These are phyloP conservation scores for Prionailurus viverrinus DNA, from an alignment of 2,113 vertebrate genomes.

Conservation along the genomic window DNA sequence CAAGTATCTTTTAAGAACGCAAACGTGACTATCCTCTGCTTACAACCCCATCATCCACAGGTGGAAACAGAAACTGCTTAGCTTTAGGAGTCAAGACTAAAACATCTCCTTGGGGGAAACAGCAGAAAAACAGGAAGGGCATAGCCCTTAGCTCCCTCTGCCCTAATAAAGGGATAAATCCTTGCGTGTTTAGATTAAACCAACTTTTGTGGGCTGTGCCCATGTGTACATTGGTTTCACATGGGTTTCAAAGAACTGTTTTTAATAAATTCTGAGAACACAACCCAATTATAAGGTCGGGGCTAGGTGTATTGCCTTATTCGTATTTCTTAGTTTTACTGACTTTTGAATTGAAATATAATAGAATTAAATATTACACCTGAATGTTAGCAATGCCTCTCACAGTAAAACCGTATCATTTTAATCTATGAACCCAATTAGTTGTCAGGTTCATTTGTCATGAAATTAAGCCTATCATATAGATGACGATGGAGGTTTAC, in stretches of 20 bases:
- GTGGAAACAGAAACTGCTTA: not conserved
- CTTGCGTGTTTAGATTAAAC: not conserved
- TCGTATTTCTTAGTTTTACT: constrained; percentile 34
- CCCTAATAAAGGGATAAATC: not conserved
- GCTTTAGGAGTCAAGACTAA: not conserved
- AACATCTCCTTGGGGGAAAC: not conserved
- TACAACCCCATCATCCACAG: not conserved
- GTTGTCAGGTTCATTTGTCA: not conserved
- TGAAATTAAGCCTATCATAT: not conserved
- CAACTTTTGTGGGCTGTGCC: not conserved
- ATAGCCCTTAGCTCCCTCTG: not conserved
- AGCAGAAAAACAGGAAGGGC: not conserved
- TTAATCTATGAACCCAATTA: not conserved
- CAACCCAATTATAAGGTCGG: not conserved
- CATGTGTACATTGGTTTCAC: not conserved
- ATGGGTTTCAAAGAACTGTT: not conserved
- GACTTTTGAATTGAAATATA: constrained; percentile 2
- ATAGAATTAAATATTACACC: not conserved
- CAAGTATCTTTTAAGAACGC: not conserved
- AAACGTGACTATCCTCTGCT: not conserved
- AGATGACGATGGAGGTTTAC: not conserved
- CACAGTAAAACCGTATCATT: not conserved
- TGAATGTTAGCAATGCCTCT: not conserved
- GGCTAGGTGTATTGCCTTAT: not conserved
- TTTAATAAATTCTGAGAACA: not conserved